These are phyloP conservation scores for Festucalex cinctus DNA, from an alignment of 2,113 vertebrate species.

Conservation along the genomic window DNA sequence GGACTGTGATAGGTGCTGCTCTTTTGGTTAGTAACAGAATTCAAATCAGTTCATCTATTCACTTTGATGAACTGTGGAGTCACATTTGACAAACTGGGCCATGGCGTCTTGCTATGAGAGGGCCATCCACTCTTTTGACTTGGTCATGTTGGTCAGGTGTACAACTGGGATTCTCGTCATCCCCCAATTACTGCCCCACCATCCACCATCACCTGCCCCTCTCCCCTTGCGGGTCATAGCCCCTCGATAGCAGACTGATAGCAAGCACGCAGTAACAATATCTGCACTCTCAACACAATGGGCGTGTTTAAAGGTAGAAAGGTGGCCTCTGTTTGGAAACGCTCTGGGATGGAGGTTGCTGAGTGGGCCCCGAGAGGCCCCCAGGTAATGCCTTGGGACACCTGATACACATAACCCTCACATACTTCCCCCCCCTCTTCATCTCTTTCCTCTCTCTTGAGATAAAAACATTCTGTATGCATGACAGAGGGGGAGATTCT, in stretches of 20 bases:
- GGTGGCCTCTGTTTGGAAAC: slow-evolving; percentile 58
- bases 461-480: slow-evolving; percentile 26
- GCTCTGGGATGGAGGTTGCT: slow-evolving; percentile 11
- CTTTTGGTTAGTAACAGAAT: not conserved
- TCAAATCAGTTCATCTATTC: not conserved
- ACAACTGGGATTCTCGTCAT: not conserved
- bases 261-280: slow-evolving; percentile 58
- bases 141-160: not conserved
- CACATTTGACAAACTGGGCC: not conserved
- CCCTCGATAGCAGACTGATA: slow-evolving; percentile 62
- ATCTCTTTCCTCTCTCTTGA: slow-evolving; percentile 37
- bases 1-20: too few relatives aligned
- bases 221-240: slow-evolving; percentile 38
- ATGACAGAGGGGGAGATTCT: not conserved
- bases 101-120: not conserved
- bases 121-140: not conserved
- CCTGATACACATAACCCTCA: slow-evolving; percentile 62
- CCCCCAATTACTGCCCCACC: slow-evolving; percentile 30
- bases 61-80: not conserved
- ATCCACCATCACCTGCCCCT: slow-evolving; percentile 3
- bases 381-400: slow-evolving; percentile 65
- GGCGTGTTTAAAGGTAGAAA: slow-evolving; percentile 58
- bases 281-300: slow-evolving; percentile 64
- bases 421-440: slow-evolving; percentile 51
- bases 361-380: slow-evolving; percentile 43